phyloP scores from a whole-genome alignment of 2,797 vertebrate species.

The Triplophysa bombifrons region DNA sequence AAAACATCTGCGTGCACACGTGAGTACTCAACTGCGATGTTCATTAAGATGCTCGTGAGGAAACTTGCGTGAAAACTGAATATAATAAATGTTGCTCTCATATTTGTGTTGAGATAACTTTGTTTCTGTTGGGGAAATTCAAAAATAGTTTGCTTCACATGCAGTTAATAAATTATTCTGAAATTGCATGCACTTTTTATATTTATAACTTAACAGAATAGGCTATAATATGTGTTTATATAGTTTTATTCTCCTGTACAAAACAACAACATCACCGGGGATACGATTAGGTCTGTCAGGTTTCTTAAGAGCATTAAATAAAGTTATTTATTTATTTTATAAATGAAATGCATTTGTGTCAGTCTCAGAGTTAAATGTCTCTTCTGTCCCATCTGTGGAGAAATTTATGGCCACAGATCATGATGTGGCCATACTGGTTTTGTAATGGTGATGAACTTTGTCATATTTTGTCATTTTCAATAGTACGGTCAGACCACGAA shows the following conservation, averaged over 20 bases:
- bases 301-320: too few relatives aligned
- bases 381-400: conserved; percentile 51
- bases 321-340: too few relatives aligned
- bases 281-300: too few relatives aligned
- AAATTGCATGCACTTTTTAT: too few relatives aligned
- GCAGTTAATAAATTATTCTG: neutral
- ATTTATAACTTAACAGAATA: neutral
- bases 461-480: conserved; percentile 46
- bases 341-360: neutral
- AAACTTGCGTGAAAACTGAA: too few relatives aligned
- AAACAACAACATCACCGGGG: too few relatives aligned
- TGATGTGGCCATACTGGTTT: conserved; percentile 64
- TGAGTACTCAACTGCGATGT: neutral
- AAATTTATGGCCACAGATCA: conserved; percentile 46
- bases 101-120: too few relatives aligned
- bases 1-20: neutral
- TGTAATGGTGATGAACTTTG: conserved; percentile 69
- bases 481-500: conserved; percentile 33
- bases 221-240: neutral
- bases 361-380: neutral
- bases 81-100: too few relatives aligned
- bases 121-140: neutral
- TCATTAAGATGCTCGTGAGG: too few relatives aligned
- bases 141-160: neutral
- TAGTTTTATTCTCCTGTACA: too few relatives aligned